Percentiles rank a stretch among this genome's conserved stretches.
Evolutionary conservation across 2,888 invertebrate genomes (phyloP).

Genomic region (Drosophila suboccidentalis): DNA sequence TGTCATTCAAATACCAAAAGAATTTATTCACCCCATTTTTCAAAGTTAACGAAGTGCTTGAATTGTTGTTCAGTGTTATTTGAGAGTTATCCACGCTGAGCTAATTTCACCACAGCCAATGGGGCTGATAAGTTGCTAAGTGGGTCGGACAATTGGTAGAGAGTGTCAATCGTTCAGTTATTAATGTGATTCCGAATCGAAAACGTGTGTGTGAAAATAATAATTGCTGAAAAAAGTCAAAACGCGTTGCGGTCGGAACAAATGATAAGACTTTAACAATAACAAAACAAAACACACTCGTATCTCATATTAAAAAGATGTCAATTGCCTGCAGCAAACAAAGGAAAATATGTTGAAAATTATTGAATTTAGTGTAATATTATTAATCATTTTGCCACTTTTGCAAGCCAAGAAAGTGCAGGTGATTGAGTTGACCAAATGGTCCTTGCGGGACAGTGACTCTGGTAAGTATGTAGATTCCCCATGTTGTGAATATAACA

Average conservation of each 20-base stretch:
- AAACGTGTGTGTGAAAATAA: slow-evolving; percentile 29
- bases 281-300: slow-evolving; percentile 15
- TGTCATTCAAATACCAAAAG: too few species aligned
- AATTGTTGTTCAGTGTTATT: neutral
- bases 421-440: slow-evolving; percentile 72
- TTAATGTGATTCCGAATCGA: slow-evolving; percentile 45
- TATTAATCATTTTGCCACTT: slow-evolving; percentile 11
- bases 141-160: slow-evolving; percentile 34
- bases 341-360: slow-evolving; percentile 42
- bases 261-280: slow-evolving; percentile 50
- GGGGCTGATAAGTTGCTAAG: slow-evolving; percentile 46
- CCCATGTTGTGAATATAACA: neutral
- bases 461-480: slow-evolving; percentile 75
- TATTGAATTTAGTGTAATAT: slow-evolving; percentile 10
- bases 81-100: slow-evolving; percentile 11
- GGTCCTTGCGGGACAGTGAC: slow-evolving; percentile 76
- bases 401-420: slow-evolving; percentile 58
- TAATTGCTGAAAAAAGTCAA: slow-evolving; percentile 4
- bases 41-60: neutral
- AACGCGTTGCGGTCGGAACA: neutral
- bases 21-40: neutral
- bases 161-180: slow-evolving; percentile 52
- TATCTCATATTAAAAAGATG: slow-evolving; percentile 10
- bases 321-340: slow-evolving; percentile 20
- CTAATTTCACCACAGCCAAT: slow-evolving; percentile 55